phyloP scores from a whole-genome alignment of 2,888 invertebrate genomes.

The Macrosiphum euphorbiae region DNA sequence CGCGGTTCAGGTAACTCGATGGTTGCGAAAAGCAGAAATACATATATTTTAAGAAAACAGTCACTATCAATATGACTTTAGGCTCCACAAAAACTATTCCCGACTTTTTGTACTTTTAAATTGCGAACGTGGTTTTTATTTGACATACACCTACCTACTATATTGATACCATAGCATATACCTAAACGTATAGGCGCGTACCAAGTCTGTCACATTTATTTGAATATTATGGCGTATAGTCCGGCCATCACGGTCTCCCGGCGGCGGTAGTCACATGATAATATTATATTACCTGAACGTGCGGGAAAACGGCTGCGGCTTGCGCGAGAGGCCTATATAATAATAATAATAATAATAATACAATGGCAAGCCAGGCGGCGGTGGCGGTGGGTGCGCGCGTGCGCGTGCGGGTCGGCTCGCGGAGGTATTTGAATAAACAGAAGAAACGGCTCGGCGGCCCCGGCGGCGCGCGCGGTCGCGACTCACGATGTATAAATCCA shows the following conservation, averaged over 20 bases:
- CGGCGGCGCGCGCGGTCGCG: constrained; percentile 11
- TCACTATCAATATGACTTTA: too few relatives aligned
- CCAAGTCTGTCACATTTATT: too few relatives aligned
- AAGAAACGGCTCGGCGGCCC: constrained; percentile 49
- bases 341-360: background rate
- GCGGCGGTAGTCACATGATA: background rate
- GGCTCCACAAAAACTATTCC: background rate
- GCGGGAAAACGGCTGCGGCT: background rate
- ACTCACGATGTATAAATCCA: constrained; percentile 55
- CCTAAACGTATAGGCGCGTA: too few relatives aligned
- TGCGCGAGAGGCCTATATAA: constrained; percentile 6
- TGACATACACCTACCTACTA: background rate
- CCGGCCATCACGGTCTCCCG: background rate
- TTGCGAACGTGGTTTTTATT: background rate
- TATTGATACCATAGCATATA: too few relatives aligned
- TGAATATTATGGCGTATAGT: background rate
- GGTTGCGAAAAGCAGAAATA: background rate
- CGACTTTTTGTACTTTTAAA: background rate
- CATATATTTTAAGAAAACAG: background rate
- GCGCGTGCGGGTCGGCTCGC: background rate
- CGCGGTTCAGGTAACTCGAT: background rate
- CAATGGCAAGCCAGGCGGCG: background rate
- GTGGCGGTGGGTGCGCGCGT: background rate
- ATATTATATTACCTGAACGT: background rate
- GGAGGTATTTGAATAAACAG: constrained; percentile 61